Percentiles rank a stretch among this genome's conserved stretches.
Conservation (phyloP, 2,888 invertebrate species). For the Drosophila prolongata region DNA sequence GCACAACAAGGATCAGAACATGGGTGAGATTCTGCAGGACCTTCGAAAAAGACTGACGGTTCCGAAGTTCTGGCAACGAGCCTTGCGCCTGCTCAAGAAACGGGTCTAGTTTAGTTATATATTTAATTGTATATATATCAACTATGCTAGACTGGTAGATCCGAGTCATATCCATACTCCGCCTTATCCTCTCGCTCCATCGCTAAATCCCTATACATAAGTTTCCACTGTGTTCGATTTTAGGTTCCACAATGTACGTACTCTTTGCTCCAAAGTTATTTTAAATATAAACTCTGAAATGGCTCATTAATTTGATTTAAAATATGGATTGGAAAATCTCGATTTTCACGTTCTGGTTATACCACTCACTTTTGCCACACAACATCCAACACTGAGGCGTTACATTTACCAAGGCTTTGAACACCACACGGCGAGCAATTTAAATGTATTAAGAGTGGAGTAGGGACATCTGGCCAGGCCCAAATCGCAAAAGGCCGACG, state of each 20-base stretch:
- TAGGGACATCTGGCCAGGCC: conserved; percentile 44
- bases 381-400: background rate
- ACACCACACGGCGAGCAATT: conserved; percentile 45
- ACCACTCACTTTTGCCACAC: background rate
- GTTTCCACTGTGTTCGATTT: background rate
- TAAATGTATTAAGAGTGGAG: conserved; percentile 62
- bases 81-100: background rate
- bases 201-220: background rate
- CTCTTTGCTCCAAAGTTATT: too few species aligned
- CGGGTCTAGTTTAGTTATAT: background rate
- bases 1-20: conserved; percentile 8
- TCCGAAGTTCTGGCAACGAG: background rate
- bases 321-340: too few species aligned
- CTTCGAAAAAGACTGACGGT: background rate
- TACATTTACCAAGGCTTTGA: conserved; percentile 36
- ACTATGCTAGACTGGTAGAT: background rate
- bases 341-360: background rate
- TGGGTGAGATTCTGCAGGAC: conserved; percentile 10
- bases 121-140: background rate
- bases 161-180: background rate
- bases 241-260: background rate
- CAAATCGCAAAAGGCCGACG: conserved; percentile 50
- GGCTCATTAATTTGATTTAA: background rate
- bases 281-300: background rate
- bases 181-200: background rate